Base-by-base conservation (phyloP, 1,140 invertebrate genomes). In the Paramacrobiotus metropolitanus region DNA sequence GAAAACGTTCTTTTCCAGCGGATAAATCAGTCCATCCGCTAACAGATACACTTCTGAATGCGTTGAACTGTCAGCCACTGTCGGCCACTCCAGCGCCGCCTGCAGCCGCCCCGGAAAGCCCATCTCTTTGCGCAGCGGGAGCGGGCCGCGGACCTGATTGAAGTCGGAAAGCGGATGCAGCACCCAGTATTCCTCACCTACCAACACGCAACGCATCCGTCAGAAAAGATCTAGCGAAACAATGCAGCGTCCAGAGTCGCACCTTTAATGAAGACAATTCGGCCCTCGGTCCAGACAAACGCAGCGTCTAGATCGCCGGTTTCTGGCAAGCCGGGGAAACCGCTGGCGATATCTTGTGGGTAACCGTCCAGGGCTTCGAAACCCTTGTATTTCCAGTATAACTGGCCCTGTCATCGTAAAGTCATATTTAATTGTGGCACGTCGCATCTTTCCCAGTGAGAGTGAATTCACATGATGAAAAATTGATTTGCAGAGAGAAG, bases 131-230 rank as follows among this genome's bases (percentile, higher is more conserved):
- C 4, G 48, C 24, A 55, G 24, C 15, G 48, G 48, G 24, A 20
- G 28, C 4, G 48, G 48, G 15, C 48, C 48, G 48, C 48, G 48
- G 24, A 55, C 48, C 24, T 55, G 48, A 24, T 55, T 55, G 48
- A 55, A 55, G 48, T 20, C 4, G 15, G 48, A 20, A n/a, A n/a
- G n/a, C 4, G 48, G 48, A 55, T 55, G 48, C 15, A 55, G 48
- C 15, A 24, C 0, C 48, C 48, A 55, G 24, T 55, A 55, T 20
- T 15, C n/a, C 34, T 40, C 9, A 40, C 9, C 34, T 40, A 9
- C 34, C n/a, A n/a, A 40, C 9, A n/a, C n/a, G 9, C 34, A 15
- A 40, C 34, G 34, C n/a, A 15, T 40, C 9, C 9, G 34, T 40
- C n/a, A 40, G 0, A 24, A 55, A 55, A 55, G 15, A 40, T 55